A percentile compares a stretch with the other conserved stretches of the same genome.
Conservation (phyloP, 2,888 invertebrate genomes). For the Allacma fusca region DNA sequence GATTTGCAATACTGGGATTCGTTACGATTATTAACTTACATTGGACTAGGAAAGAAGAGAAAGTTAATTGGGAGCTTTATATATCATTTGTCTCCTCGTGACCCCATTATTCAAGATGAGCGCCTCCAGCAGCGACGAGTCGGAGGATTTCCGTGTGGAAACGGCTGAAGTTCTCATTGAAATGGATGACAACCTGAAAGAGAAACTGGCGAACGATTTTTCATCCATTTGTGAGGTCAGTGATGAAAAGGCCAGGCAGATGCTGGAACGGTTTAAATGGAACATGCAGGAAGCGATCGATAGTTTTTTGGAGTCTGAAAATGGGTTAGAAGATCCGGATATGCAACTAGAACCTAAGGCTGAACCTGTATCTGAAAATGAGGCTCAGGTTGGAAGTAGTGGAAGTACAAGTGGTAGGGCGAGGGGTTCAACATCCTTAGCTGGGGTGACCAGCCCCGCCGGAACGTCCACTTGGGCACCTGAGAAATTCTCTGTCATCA, state of each 20-base stretch:
- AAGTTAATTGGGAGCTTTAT: too few species aligned
- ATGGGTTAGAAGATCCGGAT: slow-evolving; percentile 25
- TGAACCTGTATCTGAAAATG: neutral
- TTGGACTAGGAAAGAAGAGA: too few species aligned
- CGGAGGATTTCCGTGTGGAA: slow-evolving; percentile 18
- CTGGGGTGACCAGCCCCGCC: neutral
- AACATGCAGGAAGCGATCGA: slow-evolving; percentile 60
- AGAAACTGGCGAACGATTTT: slow-evolving; percentile 50
- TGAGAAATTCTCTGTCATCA: slow-evolving; percentile 66
- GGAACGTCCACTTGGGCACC: slow-evolving; percentile 61
- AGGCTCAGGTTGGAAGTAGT: too few species aligned
- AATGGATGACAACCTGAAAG: slow-evolving; percentile 51
- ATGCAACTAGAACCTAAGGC: neutral
- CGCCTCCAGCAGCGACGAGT: slow-evolving; percentile 4
- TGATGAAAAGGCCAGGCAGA: slow-evolving; percentile 44
- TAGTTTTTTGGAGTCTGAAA: slow-evolving; percentile 45
- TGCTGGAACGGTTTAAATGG: slow-evolving; percentile 55
- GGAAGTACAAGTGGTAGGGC: neutral
- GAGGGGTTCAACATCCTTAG: too few species aligned
- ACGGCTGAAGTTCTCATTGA: slow-evolving; percentile 52
- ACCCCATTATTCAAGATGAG: slow-evolving; percentile 25
- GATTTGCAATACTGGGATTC: too few species aligned
- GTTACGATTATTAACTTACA: too few species aligned
- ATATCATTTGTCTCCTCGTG: too few species aligned
- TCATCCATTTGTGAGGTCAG: slow-evolving; percentile 55